These are phyloP conservation scores for Sarcophaga caerulescens DNA, from an alignment of 2,888 invertebrate genomes.

Conservation along the genomic window DNA sequence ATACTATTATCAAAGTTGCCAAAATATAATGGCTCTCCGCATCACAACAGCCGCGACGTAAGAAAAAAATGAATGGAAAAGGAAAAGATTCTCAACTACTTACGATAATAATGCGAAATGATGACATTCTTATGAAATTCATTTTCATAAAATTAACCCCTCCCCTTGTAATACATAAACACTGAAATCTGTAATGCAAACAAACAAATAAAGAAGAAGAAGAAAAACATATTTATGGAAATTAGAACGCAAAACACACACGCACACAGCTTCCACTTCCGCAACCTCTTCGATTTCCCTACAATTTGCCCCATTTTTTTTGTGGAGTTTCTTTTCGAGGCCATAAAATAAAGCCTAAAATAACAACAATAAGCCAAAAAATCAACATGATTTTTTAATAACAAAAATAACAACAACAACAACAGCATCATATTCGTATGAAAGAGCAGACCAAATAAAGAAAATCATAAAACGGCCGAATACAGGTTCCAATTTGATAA, in stretches of 20 bases:
- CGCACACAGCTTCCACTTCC: too few relatives aligned
- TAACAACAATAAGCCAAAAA: background rate
- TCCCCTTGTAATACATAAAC: background rate
- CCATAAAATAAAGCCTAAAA: background rate
- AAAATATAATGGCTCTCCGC: background rate
- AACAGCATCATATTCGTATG: background rate
- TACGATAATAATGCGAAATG: background rate
- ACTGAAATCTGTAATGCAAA: background rate
- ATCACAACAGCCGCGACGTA: too few relatives aligned
- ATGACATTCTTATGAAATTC: conserved; percentile 7
- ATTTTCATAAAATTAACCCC: background rate
- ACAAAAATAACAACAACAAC: conserved; percentile 15
- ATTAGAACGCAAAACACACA: background rate
- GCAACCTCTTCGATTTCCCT: background rate
- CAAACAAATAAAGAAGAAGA: background rate
- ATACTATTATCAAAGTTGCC: background rate
- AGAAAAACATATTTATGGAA: background rate
- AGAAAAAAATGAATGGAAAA: background rate
- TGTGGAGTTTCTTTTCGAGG: background rate
- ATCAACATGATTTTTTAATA: conserved; percentile 4
- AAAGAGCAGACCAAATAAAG: background rate
- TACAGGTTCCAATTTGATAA: background rate
- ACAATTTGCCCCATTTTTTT: background rate
- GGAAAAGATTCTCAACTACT: background rate
- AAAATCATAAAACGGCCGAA: background rate